Evolutionary conservation across 2,888 invertebrate genomes (phyloP).

Genomic region (Apeira syringaria): DNA sequence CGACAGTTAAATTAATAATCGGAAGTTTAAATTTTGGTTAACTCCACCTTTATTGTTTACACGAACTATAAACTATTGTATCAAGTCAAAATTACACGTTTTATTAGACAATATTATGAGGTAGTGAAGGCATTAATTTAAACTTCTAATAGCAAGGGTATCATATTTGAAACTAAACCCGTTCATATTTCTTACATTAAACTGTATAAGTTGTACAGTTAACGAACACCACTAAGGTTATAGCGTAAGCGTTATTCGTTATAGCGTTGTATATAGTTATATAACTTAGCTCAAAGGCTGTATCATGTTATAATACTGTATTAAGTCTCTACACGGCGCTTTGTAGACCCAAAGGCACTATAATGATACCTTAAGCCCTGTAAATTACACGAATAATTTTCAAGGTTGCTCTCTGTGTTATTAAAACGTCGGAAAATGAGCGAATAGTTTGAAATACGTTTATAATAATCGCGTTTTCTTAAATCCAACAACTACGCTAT

Average conservation of each 20-base stretch:
- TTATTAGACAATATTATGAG: constrained; percentile 34
- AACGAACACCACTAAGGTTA: constrained; percentile 8
- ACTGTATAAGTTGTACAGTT: constrained; percentile 12
- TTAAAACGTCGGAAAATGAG: constrained; percentile 12
- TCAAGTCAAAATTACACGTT: constrained; percentile 30
- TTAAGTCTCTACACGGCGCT: constrained; percentile 33
- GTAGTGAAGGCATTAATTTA: constrained; percentile 39
- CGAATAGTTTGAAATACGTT: not conserved
- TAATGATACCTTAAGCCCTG: constrained; percentile 36
- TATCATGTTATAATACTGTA: constrained; percentile 35
- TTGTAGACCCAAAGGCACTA: constrained; percentile 33
- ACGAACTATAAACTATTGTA: constrained; percentile 25
- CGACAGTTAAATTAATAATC: too few species aligned
- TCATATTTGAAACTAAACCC: constrained; percentile 36
- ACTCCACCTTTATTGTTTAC: constrained; percentile 8
- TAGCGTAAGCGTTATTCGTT: constrained; percentile 19
- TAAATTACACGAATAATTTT: constrained; percentile 44
- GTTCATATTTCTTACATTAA: constrained; percentile 45
- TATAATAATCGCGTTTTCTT: too few species aligned
- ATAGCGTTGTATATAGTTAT: constrained; percentile 22
- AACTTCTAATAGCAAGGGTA: constrained; percentile 39
- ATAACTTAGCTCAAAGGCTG: constrained; percentile 32
- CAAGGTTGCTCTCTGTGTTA: constrained; percentile 35
- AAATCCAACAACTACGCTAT: too few species aligned
- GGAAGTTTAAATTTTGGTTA: too few species aligned